phyloP scores from a whole-genome alignment of 2,113 vertebrate species.

The Caracal caracal region DNA sequence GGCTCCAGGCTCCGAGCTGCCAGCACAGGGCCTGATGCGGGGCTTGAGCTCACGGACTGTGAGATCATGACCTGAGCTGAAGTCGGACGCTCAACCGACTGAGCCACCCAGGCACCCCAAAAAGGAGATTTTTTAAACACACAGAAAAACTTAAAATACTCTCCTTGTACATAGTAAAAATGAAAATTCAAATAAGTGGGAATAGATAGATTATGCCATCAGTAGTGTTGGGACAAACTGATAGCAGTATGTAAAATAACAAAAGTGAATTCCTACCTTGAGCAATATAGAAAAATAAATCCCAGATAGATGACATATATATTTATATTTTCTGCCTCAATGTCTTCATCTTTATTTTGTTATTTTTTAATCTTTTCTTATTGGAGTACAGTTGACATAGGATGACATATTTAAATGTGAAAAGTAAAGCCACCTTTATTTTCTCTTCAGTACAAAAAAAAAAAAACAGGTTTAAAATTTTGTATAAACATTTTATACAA shows the following conservation, averaged over 20 bases:
- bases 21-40: no score
- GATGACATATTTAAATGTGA: not conserved
- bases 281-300: conserved; percentile 43
- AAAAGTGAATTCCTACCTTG: not conserved
- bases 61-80: no score
- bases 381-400: not conserved
- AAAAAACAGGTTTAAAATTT: not conserved
- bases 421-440: not conserved
- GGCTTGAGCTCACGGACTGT: no score
- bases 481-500: not conserved
- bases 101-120: not conserved
- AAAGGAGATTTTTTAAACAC: not conserved
- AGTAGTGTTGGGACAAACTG: not conserved
- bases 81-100: no score
- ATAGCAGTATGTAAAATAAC: not conserved
- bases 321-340: not conserved
- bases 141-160: not conserved
- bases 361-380: not conserved
- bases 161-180: not conserved
- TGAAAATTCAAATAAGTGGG: not conserved
- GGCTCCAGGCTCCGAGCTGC: no score
- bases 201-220: not conserved
- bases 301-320: not conserved
- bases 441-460: not conserved
- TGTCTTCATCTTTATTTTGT: not conserved